Base-by-base conservation (phyloP, 2,113 vertebrate genomes). In the Thamnaconus septentrionalis region DNA sequence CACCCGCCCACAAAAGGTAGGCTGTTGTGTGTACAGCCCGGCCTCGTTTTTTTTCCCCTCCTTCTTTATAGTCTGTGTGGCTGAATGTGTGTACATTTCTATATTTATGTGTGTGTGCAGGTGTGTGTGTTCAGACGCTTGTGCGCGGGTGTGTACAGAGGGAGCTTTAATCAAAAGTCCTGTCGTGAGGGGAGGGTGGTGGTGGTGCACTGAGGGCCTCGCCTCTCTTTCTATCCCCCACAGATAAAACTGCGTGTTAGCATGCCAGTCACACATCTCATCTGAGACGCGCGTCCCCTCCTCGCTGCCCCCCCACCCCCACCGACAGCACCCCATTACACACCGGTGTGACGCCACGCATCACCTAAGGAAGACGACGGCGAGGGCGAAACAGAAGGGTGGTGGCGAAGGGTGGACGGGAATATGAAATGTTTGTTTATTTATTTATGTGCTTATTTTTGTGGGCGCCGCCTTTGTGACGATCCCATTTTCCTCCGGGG, bases 181-280 rank as follows among this genome's bases (percentile, higher is more conserved):
- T 51, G 64, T 69, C 81, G 83, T 80, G 77, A 64, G 77, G 71
- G 78, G 82, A 83, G 79, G 58, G 18, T 31, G 18, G 18, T 31
- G 18, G 18, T 31, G 18, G 18, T 31, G 18, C 18, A 31, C 18
- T 75, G 71, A 78, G 67, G 66, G 73, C 77, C 74, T 67, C 61
- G 66, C 74, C 76, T 71, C 66, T 75, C 76, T 68, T 71, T 50
- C 75, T 44, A n/a, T 51, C 76, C 81, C 79, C 82, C 79, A 84
- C 84, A 87, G 85, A 90, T 90, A 92, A 92, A 93, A 90, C 82
- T 85, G 77, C 56, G 71, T 73, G 86, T 93, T 91, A 88, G 88
- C 87, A 93, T 93, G 91, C 92, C 80, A 87, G 88, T 91, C 91
- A 93, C 92, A 92, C 86, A 88, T 90, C 88, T 92, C 87, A 92